Percentiles rank a stretch among this genome's conserved stretches.
Evolutionary conservation across 2,113 vertebrate genomes (phyloP).

Genomic region (human): DNA sequence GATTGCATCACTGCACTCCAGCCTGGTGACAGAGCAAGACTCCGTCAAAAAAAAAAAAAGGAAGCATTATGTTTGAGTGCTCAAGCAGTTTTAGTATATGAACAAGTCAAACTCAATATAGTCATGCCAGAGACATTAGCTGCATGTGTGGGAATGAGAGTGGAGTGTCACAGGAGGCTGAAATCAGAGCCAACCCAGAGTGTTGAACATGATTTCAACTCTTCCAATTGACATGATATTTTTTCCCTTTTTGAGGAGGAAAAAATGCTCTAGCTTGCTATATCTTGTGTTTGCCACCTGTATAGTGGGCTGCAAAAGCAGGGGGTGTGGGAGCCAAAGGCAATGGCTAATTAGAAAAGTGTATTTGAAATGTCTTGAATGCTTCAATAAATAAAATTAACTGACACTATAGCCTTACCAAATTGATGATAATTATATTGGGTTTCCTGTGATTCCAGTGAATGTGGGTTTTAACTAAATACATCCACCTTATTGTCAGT

Average conservation of each 20-base stretch:
- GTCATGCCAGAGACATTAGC: not conserved
- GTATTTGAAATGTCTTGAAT: slow-evolving; percentile 38
- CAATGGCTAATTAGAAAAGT: slow-evolving; percentile 22
- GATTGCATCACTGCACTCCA: too few species aligned
- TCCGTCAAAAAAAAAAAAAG: not conserved
- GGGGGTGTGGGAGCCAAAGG: not conserved
- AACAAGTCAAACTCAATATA: not conserved
- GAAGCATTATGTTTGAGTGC: not conserved
- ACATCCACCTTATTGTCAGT: not conserved
- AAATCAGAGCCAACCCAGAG: slow-evolving; percentile 35
- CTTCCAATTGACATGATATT: not conserved
- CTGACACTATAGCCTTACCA: not conserved
- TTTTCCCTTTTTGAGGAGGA: not conserved
- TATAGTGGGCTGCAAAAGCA: not conserved
- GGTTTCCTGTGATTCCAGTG: not conserved
- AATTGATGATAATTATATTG: not conserved
- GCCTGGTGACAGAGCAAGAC: too few species aligned
- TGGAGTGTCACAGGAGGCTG: not conserved
- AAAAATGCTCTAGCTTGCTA: not conserved
- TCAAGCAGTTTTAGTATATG: not conserved
- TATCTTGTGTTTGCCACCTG: not conserved
- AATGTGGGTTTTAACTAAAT: slow-evolving; percentile 19
- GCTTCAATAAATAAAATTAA: slow-evolving; percentile 22
- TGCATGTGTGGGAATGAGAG: not conserved
- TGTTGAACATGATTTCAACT: not conserved